Conservation (phyloP, 2,113 vertebrate genomes). For the Stegastes partitus region DNA sequence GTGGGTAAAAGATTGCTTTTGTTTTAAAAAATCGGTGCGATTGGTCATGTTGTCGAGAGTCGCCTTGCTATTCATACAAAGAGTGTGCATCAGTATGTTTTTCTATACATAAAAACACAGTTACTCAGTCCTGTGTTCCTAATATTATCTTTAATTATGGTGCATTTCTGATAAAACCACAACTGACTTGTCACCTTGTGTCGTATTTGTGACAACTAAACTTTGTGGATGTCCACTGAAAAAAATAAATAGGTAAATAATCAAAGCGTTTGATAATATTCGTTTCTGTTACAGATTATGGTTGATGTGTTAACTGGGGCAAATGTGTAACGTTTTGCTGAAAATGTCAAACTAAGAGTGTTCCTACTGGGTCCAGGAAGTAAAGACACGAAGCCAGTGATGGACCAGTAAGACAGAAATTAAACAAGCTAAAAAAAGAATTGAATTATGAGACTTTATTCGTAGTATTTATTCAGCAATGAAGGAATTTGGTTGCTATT, state of each 20-base stretch:
- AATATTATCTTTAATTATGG: too few relatives aligned
- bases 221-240: not conserved
- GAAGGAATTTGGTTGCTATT: not conserved
- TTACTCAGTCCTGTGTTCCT: too few relatives aligned
- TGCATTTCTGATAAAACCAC: too few relatives aligned
- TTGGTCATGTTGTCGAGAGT: not conserved
- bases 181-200: not conserved
- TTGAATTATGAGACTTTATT: too few relatives aligned
- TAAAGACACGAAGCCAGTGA: not conserved
- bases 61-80: not conserved
- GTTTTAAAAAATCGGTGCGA: not conserved
- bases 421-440: too few relatives aligned
- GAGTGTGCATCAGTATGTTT: not conserved
- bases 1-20: not conserved
- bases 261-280: constrained; percentile 1
- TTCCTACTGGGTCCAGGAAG: not conserved
- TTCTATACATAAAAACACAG: too few relatives aligned
- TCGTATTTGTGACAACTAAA: not conserved
- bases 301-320: constrained; percentile 25
- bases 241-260: not conserved
- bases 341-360: constrained; percentile 45
- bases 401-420: not conserved
- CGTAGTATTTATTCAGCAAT: too few relatives aligned
- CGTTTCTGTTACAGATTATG: constrained; percentile 21
- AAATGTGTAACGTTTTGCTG: constrained; percentile 62